phyloP scores from a whole-genome alignment of 1,140 invertebrate species.

The Brachionus asplanchnoidis region DNA sequence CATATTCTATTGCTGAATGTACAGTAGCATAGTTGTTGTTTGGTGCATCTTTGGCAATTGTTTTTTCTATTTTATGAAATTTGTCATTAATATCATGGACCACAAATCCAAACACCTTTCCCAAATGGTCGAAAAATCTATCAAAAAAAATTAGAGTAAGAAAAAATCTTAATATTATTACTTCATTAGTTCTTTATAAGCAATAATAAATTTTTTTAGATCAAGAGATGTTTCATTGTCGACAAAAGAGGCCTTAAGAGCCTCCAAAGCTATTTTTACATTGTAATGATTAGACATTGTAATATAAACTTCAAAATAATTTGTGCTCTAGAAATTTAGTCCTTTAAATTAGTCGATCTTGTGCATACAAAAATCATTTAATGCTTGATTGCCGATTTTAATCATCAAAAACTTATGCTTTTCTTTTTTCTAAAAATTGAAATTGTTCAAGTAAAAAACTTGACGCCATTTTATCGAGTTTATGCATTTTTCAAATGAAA shows the following conservation, averaged over 20 bases:
- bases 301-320: background rate
- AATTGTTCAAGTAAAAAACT: background rate
- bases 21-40: constrained; percentile 15
- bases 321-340: background rate
- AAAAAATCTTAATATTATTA: background rate
- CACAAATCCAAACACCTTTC: constrained; percentile 29
- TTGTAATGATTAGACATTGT: constrained; percentile 1
- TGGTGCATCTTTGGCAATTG: constrained; percentile 3
- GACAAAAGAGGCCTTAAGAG: background rate
- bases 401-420: background rate
- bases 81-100: constrained; percentile 13
- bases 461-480: background rate
- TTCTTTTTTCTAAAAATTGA: background rate
- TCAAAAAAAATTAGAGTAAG: too few relatives aligned
- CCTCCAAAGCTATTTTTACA: background rate
- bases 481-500: background rate
- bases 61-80: constrained; percentile 39
- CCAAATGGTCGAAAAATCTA: constrained; percentile 40
- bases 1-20: constrained; percentile 1
- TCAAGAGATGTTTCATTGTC: background rate
- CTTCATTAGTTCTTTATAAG: constrained; percentile 33
- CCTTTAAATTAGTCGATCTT: background rate
- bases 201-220: background rate
- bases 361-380: background rate
- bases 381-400: background rate